A percentile compares a stretch with the other conserved stretches of the same genome.
These are phyloP conservation scores for Vanessa atalanta DNA, from an alignment of 1,140 invertebrate species.

Conservation along the genomic window DNA sequence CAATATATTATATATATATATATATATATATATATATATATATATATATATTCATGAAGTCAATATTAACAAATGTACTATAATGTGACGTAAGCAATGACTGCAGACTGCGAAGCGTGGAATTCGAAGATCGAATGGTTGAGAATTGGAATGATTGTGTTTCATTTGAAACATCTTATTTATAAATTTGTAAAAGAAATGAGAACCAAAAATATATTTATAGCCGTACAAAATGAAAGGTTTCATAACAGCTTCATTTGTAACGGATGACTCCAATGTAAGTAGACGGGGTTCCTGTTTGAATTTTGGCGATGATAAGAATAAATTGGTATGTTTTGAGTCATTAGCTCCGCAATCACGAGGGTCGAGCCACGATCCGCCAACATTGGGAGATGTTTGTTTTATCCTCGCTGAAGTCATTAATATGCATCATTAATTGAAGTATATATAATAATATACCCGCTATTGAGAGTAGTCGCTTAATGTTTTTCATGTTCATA, in stretches of 20 bases:
- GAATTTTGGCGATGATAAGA: constrained; percentile 4
- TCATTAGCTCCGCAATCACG: constrained; percentile 6
- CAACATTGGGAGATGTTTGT: background rate
- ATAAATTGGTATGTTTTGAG: constrained; percentile 5
- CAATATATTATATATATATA: too few relatives aligned
- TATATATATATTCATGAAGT: too few relatives aligned
- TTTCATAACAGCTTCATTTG: constrained; percentile 1
- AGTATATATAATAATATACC: background rate
- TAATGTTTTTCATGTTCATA: too few relatives aligned
- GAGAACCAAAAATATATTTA: background rate
- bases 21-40: too few relatives aligned
- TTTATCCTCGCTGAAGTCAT: background rate
- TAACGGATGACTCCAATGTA: background rate
- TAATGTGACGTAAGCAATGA: too few relatives aligned
- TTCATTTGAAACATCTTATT: too few relatives aligned
- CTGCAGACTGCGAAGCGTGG: too few relatives aligned
- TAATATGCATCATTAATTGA: constrained; percentile 1
- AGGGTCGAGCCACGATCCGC: background rate
- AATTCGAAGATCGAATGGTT: too few relatives aligned
- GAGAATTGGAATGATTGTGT: too few relatives aligned
- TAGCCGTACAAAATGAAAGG: background rate
- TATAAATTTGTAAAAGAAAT: background rate
- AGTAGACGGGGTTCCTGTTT: background rate
- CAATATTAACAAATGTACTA: too few relatives aligned
- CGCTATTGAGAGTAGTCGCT: too few relatives aligned